Evolutionary conservation across 2,888 invertebrate genomes (phyloP), one percentile per base, ranked within the genome.

Genomic region (Deilephila porcellus): DNA sequence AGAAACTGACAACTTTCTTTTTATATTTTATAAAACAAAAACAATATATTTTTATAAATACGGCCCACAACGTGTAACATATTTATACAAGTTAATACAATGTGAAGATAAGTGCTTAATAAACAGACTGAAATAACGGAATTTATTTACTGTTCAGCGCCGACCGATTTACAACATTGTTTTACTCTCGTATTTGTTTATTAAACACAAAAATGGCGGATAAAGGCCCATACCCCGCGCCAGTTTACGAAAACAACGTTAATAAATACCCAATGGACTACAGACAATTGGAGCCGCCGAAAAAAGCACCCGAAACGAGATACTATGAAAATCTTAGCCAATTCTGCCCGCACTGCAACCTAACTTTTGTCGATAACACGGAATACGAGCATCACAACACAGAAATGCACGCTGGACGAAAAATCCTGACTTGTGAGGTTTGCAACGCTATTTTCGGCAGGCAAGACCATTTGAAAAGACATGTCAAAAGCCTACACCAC

Each of bases 381-480:
- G 86, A 88, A 74, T 88, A 76, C 25, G 84, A 87, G 29, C 85
- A 86, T n/a, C 90, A 90, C 37, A 88, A 86, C 34, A 67, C 81
- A 0, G 82, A 86, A 77, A 77, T 86, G 76, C 86, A 88, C 70
- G 81, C 82, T 0, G 82, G 81, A 8, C 86, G 80, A 60, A 86
- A 84, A 73, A 19, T 80, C 0, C 73, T 84, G 0, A 71, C 78
- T 0, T 91, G 91, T 72, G 73, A 73, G 5, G 74, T 84, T 3
- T 91, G 91, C 63, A 74, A 82, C 0, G 81, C 88, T 0, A 81
- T 82, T 0, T 91, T 91, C 34, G 75, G 83, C 3, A 72, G 91
- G 3, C 86, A 84, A 7, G 90, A 91, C 56, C 91, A 91, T 25
- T 74, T 91, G 1, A 89, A 89, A 70, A 78, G 91, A 0, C 91